Conservation (phyloP, 2,797 vertebrate species). For the Cyclura pinguis region DNA sequence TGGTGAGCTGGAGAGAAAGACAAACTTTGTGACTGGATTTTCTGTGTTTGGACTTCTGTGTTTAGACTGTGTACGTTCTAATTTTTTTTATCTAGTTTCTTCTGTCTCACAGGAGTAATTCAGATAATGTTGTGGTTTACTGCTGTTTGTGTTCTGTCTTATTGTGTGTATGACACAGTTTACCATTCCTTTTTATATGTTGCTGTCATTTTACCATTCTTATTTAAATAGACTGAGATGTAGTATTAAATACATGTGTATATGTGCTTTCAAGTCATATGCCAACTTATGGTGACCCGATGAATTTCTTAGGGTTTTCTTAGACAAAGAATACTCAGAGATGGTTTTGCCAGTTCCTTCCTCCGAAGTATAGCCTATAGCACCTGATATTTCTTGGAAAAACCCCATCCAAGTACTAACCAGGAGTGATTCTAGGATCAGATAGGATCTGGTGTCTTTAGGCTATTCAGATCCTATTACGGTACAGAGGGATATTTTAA, state of each 20-base stretch:
- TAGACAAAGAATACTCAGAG: too few species aligned
- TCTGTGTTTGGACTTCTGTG: background rate
- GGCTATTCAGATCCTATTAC: background rate
- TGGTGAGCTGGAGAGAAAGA: background rate
- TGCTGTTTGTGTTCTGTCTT: background rate
- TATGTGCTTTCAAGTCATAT: too few species aligned
- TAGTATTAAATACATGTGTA: background rate
- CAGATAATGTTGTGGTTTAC: background rate
- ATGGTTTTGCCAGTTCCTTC: too few species aligned
- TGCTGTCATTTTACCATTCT: background rate
- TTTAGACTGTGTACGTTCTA: background rate
- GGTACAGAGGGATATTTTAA: background rate
- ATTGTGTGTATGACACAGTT: background rate
- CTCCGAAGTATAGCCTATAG: too few species aligned
- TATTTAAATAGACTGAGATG: background rate
- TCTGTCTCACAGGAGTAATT: background rate
- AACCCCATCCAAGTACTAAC: too few species aligned
- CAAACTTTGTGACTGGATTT: background rate
- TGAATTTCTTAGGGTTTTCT: too few species aligned
- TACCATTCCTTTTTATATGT: background rate
- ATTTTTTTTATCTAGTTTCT: background rate
- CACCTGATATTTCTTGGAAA: too few species aligned
- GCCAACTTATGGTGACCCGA: too few species aligned
- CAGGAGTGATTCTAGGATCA: too few species aligned
- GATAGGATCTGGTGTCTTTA: too few species aligned